phyloP scores from a whole-genome alignment of 2,113 vertebrate species.

The Indicator indicator region DNA sequence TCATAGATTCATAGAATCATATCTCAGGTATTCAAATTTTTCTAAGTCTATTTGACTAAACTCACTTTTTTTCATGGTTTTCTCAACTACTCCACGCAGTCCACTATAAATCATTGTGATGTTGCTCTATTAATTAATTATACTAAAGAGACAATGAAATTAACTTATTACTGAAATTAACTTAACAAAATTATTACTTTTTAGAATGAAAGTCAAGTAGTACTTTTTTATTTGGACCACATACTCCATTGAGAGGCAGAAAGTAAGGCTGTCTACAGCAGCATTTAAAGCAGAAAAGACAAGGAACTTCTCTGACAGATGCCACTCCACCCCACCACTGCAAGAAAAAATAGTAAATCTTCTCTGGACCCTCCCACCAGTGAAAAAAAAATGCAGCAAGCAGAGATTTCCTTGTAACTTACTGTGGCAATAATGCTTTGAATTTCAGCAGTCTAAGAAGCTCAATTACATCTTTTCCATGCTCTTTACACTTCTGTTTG shows the following conservation, averaged over 20 bases:
- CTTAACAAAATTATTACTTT: not conserved
- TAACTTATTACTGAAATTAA: too few species aligned
- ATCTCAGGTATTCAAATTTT: not conserved
- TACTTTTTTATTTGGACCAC: not conserved
- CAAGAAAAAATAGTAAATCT: not conserved
- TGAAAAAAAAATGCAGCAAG: not conserved
- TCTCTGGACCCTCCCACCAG: not conserved
- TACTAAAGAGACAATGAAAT: not conserved
- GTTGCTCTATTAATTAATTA: not conserved
- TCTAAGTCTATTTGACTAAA: not conserved
- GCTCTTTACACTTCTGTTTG: not conserved
- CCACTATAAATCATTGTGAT: not conserved
- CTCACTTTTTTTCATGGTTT: not conserved
- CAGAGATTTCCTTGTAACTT: not conserved
- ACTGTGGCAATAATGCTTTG: not conserved
- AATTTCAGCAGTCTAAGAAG: not conserved
- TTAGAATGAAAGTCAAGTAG: not conserved
- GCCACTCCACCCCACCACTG: not conserved
- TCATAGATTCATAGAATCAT: too few species aligned
- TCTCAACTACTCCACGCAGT: not conserved
- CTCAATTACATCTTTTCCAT: not conserved
- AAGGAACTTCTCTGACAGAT: not conserved
- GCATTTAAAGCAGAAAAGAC: not conserved
- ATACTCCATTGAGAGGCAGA: not conserved
- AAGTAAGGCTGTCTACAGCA: not conserved